A percentile compares a stretch with the other conserved stretches of the same genome.
Evolutionary conservation across 2,797 vertebrate genomes (phyloP).

Genomic region (Anguilla megastoma): DNA sequence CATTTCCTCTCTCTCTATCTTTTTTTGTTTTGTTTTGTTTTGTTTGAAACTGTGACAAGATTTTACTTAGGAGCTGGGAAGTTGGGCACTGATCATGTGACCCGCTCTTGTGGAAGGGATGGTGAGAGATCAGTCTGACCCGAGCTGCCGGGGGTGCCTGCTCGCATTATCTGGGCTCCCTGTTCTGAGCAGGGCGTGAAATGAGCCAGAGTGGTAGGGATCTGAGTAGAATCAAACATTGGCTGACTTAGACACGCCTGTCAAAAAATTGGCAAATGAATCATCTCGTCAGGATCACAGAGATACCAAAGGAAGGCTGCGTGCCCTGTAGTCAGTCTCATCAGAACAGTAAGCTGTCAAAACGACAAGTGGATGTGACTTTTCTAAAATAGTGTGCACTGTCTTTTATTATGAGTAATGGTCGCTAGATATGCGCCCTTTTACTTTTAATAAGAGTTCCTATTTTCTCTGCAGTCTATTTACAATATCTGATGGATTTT

Average conservation of each 20-base stretch:
- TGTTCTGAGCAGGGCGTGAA: slow-evolving; percentile 56
- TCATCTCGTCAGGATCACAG: slow-evolving; percentile 46
- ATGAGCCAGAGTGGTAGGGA: slow-evolving; percentile 55
- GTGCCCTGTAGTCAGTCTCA: slow-evolving; percentile 55
- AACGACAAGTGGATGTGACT: slow-evolving; percentile 39
- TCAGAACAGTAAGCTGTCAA: slow-evolving; percentile 38
- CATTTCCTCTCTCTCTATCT: background rate
- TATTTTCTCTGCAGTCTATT: slow-evolving; percentile 36
- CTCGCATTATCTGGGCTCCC: slow-evolving; percentile 48
- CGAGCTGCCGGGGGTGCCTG: slow-evolving; percentile 50
- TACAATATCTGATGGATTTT: slow-evolving; percentile 34
- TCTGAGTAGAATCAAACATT: slow-evolving; percentile 53
- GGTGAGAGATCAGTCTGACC: slow-evolving; percentile 68
- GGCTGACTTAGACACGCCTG: background rate
- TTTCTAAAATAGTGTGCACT: slow-evolving; percentile 30
- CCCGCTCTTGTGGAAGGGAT: slow-evolving; percentile 58
- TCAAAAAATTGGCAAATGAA: slow-evolving; percentile 21
- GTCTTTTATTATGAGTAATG: slow-evolving; percentile 16
- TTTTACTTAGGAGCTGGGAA: slow-evolving; percentile 37
- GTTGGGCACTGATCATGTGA: slow-evolving; percentile 68
- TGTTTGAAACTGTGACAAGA: slow-evolving; percentile 46
- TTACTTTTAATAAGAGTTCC: background rate
- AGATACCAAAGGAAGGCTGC: slow-evolving; percentile 70
- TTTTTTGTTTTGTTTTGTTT: slow-evolving; percentile 29
- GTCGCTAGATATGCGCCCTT: slow-evolving; percentile 14